These are phyloP conservation scores for Clarias magur DNA, from an alignment of 2,113 vertebrate species.

Conservation along the genomic window DNA sequence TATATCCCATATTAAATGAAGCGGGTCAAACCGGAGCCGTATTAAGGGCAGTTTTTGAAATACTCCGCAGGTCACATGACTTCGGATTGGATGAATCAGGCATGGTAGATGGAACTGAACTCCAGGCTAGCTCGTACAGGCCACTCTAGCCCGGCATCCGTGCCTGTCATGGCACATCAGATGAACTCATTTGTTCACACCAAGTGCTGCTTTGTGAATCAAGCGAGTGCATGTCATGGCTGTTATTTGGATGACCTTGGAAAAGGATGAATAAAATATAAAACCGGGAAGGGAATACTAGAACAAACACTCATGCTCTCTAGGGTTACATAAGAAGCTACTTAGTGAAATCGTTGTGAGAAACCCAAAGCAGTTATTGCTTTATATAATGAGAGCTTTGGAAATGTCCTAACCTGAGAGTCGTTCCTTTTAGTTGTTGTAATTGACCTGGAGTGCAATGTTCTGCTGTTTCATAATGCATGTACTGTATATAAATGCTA, in stretches of 20 bases:
- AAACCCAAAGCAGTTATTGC: background rate
- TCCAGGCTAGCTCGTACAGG: background rate
- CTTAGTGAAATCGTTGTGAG: background rate
- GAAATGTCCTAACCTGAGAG: background rate
- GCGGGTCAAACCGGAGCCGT: background rate
- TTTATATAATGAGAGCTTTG: background rate
- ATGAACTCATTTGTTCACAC: background rate
- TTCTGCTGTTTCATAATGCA: slow-evolving; percentile 3
- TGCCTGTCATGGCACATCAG: background rate
- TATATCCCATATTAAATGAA: background rate
- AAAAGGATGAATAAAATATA: background rate
- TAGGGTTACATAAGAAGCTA: background rate
- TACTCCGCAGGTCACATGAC: background rate
- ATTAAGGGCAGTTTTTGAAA: background rate
- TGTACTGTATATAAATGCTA: background rate
- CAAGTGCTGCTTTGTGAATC: slow-evolving; percentile 3
- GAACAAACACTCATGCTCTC: background rate
- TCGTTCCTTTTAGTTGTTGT: background rate
- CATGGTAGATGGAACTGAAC: background rate
- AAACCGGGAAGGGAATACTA: background rate
- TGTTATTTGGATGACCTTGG: background rate
- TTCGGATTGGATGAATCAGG: background rate
- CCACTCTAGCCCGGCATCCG: too few species aligned
- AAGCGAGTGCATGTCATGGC: background rate
- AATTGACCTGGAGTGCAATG: background rate